Percentiles rank a stretch among this genome's conserved stretches.
Conservation (phyloP, 2,113 vertebrate genomes). For the Ivindomyrus marchei region DNA sequence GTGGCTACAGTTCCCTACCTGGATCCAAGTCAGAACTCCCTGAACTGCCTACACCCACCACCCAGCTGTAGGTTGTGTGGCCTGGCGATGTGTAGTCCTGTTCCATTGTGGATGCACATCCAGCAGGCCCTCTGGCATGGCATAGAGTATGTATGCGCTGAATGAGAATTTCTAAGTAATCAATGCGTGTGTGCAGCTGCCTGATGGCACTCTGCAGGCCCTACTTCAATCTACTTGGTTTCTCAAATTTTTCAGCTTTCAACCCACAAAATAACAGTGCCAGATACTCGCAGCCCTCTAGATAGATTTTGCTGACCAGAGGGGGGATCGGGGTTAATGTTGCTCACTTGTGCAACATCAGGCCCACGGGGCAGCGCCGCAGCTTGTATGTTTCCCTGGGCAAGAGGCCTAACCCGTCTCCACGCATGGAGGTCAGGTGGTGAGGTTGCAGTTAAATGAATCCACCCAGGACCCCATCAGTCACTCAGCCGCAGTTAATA, state of each 20-base stretch:
- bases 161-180: background rate
- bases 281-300: background rate
- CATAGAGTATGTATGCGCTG: background rate
- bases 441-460: constrained; percentile 1
- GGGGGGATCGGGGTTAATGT: background rate
- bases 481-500: constrained; percentile 56
- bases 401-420: background rate
- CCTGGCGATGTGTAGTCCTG: background rate
- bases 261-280: background rate
- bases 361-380: background rate
- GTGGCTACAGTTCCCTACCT: background rate
- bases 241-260: background rate
- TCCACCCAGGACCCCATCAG: constrained; percentile 45
- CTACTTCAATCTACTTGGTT: background rate
- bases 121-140: background rate
- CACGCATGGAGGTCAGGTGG: background rate
- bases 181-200: background rate
- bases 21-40: background rate
- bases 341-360: background rate
- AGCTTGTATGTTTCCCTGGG: background rate
- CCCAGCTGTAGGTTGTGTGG: background rate
- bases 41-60: background rate
- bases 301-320: background rate
- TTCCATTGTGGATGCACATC: background rate
- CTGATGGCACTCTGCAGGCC: background rate